phyloP scores from a whole-genome alignment of 2,888 invertebrate species.

The Gonocerus acuteangulatus region DNA sequence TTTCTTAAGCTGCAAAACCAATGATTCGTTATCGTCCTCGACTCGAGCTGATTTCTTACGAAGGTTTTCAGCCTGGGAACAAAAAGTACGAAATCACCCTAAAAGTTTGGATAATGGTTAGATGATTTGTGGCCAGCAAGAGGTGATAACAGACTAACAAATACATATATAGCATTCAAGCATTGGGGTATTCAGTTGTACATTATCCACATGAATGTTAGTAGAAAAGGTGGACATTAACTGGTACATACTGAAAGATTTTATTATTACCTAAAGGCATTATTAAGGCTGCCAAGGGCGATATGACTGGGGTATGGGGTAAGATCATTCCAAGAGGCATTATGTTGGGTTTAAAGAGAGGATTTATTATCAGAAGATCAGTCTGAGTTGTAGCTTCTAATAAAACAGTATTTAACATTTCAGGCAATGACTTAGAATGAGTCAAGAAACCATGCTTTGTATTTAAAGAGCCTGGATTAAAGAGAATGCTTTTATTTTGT shows the following conservation, averaged over 20 bases:
- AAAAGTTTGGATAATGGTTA: slow-evolving; percentile 16
- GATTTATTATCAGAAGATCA: slow-evolving; percentile 11
- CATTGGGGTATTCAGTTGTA: neutral
- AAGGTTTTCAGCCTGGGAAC: slow-evolving; percentile 70
- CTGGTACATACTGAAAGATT: neutral
- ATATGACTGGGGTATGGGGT: slow-evolving; percentile 36
- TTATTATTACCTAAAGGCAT: slow-evolving; percentile 42
- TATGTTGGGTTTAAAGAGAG: slow-evolving; percentile 1
- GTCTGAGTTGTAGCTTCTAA: slow-evolving; percentile 28
- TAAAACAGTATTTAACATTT: slow-evolving; percentile 4
- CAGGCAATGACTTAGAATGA: slow-evolving; percentile 25
- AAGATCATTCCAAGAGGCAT: slow-evolving; percentile 16
- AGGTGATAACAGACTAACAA: slow-evolving; percentile 11
- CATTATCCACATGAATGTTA: slow-evolving; percentile 19
- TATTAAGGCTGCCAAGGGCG: slow-evolving; percentile 43
- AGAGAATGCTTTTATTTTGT: neutral
- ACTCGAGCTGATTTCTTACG: slow-evolving; percentile 83
- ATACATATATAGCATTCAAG: slow-evolving; percentile 18
- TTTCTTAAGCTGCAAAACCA: slow-evolving; percentile 92
- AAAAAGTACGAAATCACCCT: slow-evolving; percentile 34
- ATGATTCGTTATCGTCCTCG: slow-evolving; percentile 94
- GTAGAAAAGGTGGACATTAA: slow-evolving; percentile 12
- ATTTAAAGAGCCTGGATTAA: neutral
- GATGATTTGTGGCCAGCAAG: neutral
- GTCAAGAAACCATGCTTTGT: neutral